Evolutionary conservation across 2,113 vertebrate genomes (phyloP).

Genomic region (Pterophyllum scalare): DNA sequence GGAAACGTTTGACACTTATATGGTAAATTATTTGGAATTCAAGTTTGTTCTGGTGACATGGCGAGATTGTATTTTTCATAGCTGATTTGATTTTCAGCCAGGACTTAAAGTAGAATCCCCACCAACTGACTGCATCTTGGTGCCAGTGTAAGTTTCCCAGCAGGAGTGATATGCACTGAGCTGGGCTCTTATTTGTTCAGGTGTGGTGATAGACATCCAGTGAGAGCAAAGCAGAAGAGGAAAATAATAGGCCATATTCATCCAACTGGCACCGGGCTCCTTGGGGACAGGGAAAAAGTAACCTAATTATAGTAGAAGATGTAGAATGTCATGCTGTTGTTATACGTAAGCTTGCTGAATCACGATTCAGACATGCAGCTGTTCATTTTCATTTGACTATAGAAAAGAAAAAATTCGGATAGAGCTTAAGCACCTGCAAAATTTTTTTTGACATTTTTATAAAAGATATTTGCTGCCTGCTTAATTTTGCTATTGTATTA

Average conservation of each 20-base stretch:
- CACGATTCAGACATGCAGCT: slow-evolving; percentile 21
- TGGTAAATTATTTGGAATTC: not conserved
- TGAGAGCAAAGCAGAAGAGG: slow-evolving; percentile 34
- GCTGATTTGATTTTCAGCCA: slow-evolving; percentile 24
- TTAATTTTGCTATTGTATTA: not conserved
- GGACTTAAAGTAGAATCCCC: slow-evolving; percentile 34
- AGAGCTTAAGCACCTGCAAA: not conserved
- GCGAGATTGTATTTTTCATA: slow-evolving; percentile 6
- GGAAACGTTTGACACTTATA: not conserved
- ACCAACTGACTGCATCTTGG: slow-evolving; percentile 44
- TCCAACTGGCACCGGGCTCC: slow-evolving; percentile 52
- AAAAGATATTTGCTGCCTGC: not conserved
- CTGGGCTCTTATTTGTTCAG: slow-evolving; percentile 60
- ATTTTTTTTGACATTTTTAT: slow-evolving; percentile 4
- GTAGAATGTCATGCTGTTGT: slow-evolving; percentile 50
- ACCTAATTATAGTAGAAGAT: slow-evolving; percentile 57
- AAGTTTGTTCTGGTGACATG: not conserved
- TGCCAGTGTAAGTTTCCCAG: slow-evolving; percentile 35
- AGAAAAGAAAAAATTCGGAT: slow-evolving; percentile 27
- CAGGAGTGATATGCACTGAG: slow-evolving; percentile 41
- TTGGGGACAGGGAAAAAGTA: slow-evolving; percentile 45
- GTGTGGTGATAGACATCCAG: slow-evolving; percentile 60
- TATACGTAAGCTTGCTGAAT: slow-evolving; percentile 34
- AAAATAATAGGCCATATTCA: slow-evolving; percentile 62
- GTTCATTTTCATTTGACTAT: slow-evolving; percentile 24